Percentiles rank a stretch among this genome's conserved stretches.
phyloP scores from a whole-genome alignment of 1,140 invertebrate genomes.

The Matsumurasca onukii region DNA sequence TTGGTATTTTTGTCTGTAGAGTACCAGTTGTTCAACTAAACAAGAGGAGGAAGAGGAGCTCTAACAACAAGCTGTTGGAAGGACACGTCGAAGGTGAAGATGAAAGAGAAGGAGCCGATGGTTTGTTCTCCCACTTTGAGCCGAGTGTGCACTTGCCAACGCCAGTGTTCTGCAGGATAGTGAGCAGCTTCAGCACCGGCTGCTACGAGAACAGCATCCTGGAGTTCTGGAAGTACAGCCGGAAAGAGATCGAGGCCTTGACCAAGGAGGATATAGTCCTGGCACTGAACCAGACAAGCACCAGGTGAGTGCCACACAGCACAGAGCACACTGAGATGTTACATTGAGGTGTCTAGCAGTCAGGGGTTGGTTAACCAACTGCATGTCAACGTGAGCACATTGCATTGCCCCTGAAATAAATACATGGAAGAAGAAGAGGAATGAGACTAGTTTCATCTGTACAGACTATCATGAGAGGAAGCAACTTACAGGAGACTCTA shows the following conservation, averaged over 20 bases:
- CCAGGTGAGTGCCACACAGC: conserved; percentile 48
- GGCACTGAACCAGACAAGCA: conserved; percentile 58
- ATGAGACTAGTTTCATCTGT: too few species aligned
- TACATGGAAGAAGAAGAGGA: too few species aligned
- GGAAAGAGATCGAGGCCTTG: conserved; percentile 53
- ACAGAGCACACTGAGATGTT: too few species aligned
- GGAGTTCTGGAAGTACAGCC: conserved; percentile 68
- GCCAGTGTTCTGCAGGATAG: conserved; percentile 58
- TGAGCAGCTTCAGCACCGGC: conserved; percentile 55
- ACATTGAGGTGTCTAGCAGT: too few species aligned
- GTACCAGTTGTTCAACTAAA: conserved; percentile 30
- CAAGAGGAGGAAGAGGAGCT: conserved; percentile 5
- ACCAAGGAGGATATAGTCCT: conserved; percentile 62
- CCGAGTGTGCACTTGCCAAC: conserved; percentile 54
- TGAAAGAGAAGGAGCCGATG: background rate
- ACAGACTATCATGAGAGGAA: too few species aligned
- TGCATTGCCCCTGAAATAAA: too few species aligned
- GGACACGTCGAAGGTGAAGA: conserved; percentile 41
- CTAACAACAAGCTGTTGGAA: conserved; percentile 32
- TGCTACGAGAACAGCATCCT: conserved; percentile 66
- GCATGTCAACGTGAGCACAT: too few species aligned
- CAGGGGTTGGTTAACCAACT: too few species aligned
- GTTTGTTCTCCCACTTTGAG: conserved; percentile 47
- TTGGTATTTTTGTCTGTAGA: conserved; percentile 30
- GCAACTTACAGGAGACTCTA: too few species aligned